Percentiles rank a stretch among this genome's conserved stretches.
Conservation (phyloP, 2,797 vertebrate genomes). For the Rhabdomys pumilio region DNA sequence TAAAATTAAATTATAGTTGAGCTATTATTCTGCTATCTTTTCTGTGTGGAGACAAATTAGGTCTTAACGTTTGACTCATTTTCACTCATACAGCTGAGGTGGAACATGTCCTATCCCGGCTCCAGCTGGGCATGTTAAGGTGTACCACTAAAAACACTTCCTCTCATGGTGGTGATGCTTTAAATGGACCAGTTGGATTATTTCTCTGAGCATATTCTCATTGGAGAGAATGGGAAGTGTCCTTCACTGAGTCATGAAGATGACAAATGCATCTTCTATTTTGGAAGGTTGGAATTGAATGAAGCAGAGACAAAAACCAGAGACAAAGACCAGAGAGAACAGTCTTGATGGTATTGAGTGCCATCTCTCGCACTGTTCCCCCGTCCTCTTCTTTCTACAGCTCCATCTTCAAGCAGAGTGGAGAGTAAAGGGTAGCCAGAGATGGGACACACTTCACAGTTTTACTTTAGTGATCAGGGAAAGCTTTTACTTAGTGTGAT, state of each 20-base stretch:
- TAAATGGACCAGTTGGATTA: neutral
- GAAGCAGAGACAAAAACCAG: slow-evolving; percentile 13
- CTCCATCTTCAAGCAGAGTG: neutral
- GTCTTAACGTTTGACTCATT: neutral
- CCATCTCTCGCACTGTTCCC: neutral
- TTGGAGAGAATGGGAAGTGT: neutral
- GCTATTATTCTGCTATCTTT: neutral
- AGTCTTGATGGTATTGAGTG: neutral
- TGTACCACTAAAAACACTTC: neutral
- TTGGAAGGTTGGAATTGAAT: neutral
- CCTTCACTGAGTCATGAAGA: neutral
- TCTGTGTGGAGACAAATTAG: neutral
- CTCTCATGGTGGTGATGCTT: neutral
- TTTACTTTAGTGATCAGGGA: neutral
- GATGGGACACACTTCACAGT: neutral
- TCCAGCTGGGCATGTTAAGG: neutral
- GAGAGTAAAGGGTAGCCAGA: neutral
- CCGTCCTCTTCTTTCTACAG: fast-evolving
- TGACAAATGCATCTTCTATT: neutral
- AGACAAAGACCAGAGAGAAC: neutral
- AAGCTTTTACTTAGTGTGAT: neutral
- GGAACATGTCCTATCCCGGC: neutral
- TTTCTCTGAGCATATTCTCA: slow-evolving; percentile 40
- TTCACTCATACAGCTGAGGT: neutral
- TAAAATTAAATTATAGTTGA: neutral